Base-by-base conservation (phyloP, 2,888 invertebrate species). In the Morinoia aosen region DNA sequence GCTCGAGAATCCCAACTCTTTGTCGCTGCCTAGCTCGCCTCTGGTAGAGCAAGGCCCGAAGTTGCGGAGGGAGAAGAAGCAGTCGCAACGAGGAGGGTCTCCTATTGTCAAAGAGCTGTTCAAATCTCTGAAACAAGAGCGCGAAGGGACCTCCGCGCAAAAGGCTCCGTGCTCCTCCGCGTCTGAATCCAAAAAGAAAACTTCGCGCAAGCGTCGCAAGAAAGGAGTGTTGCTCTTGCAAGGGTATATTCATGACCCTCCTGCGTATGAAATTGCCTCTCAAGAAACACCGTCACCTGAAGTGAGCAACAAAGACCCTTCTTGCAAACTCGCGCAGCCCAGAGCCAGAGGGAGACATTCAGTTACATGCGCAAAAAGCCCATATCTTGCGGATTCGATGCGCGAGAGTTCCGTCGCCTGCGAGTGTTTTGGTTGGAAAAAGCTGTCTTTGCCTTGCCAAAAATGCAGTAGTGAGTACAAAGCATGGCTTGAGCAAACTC, bases 341-440 rank as follows among this genome's bases (percentile, higher is more conserved):
- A 76, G 25, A 76, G 33, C 76, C 8, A 76, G 76, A 12, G 39
- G 90, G 4, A 90, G 90, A 90, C 90, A 90, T 90, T 90, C 90
- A 90, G 14, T 90, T 7, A 90, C 90, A 14, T 90, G 90, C 90
- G 10, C 90, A 90, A 90, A 90, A 48, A 90, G 40, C 48, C 90
- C 40, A 3, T 90, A 90, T 90, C 90, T 90, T 48, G 39, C 10
- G 1, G 90, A 90, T 16, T 90, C 48, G 39, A 48, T 90, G 39
- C 90, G 48, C 14, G 90, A 90, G 90, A 90, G 90, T 48, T 48
- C 90, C 16, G 90, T 48, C 16, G 40, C 40, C 14, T 90, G 90
- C 90, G 90, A 90, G 40, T 90, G 90, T 90, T 90, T 90, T 10
- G 90, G 40, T 48, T 90, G 90, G 90, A 90, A 90, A 40, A 90